These are phyloP conservation scores for Salvelinus alpinus DNA, from an alignment of 2,113 vertebrate genomes.

Conservation along the genomic window DNA sequence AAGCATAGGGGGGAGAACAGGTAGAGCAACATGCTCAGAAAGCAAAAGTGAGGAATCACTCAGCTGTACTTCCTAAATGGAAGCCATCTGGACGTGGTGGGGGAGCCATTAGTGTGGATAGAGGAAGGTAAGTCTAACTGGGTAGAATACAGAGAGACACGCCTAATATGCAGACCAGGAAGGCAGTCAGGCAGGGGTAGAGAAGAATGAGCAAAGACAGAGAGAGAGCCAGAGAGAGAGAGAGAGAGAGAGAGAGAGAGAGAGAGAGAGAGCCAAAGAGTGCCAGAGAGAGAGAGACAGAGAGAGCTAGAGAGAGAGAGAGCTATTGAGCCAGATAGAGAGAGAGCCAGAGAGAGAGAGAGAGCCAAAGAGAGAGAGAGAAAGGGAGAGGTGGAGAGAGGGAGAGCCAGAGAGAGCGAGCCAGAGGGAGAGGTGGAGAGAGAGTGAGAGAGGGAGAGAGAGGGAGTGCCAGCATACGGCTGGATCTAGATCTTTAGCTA, in stretches of 20 bases:
- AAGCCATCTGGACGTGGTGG: conserved; percentile 50
- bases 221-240: too few species aligned
- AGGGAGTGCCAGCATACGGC: not conserved
- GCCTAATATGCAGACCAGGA: conserved; percentile 16
- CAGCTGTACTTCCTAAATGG: conserved; percentile 46
- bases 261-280: too few species aligned
- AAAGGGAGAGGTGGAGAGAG: too few species aligned
- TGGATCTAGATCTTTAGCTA: conserved; percentile 19
- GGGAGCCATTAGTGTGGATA: conserved; percentile 50
- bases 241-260: too few species aligned
- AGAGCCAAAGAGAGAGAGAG: too few species aligned
- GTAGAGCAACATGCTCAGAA: conserved; percentile 42
- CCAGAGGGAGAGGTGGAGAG: not conserved
- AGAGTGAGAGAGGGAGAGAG: too few species aligned
- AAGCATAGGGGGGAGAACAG: not conserved
- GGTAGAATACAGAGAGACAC: not conserved
- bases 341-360: too few species aligned
- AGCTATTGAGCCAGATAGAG: not conserved
- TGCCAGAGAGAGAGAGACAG: not conserved
- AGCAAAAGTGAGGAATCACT: conserved; percentile 42
- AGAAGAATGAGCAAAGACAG: not conserved
- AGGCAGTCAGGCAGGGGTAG: not conserved
- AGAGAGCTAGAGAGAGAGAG: not conserved
- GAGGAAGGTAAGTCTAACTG: conserved; percentile 6
- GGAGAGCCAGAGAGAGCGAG: not conserved